A percentile compares a stretch with the other conserved stretches of the same genome.
Conservation (phyloP, 2,888 invertebrate genomes). For the Ypsolopha sequella region DNA sequence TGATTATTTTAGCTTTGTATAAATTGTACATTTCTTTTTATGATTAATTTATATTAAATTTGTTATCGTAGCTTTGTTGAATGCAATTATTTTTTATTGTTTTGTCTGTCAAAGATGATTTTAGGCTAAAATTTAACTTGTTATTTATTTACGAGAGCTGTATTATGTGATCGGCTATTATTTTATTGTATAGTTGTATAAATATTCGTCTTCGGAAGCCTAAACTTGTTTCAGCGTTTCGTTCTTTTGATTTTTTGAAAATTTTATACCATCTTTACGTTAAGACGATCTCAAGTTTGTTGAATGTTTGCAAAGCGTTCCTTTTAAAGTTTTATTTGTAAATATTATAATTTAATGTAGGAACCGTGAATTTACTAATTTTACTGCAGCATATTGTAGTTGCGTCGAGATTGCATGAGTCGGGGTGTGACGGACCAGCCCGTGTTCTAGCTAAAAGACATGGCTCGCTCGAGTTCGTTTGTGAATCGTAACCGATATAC, state of each 20-base stretch:
- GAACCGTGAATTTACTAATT: slow-evolving; percentile 65
- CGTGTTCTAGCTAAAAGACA: slow-evolving; percentile 32
- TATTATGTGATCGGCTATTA: slow-evolving; percentile 60
- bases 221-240: slow-evolving; percentile 47
- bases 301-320: slow-evolving; percentile 71
- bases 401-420: not conserved
- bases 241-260: slow-evolving; percentile 54
- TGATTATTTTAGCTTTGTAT: slow-evolving; percentile 64
- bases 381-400: slow-evolving; percentile 31
- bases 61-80: slow-evolving; percentile 70
- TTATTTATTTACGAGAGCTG: slow-evolving; percentile 67
- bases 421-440: not conserved
- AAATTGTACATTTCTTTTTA: slow-evolving; percentile 67
- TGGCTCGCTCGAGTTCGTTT: slow-evolving; percentile 14
- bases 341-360: slow-evolving; percentile 59
- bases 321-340: slow-evolving; percentile 71
- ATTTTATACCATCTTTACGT: slow-evolving; percentile 67
- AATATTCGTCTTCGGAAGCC: slow-evolving; percentile 45
- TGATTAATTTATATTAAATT: slow-evolving; percentile 69
- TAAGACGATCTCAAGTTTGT: slow-evolving; percentile 71
- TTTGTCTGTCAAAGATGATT: slow-evolving; percentile 68
- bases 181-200: slow-evolving; percentile 49
- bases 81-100: slow-evolving; percentile 71
- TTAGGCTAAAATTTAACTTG: slow-evolving; percentile 67
- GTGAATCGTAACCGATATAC: slow-evolving; percentile 48